Base-by-base conservation (phyloP, 2,113 vertebrate species). In the Sardina pilchardus region DNA sequence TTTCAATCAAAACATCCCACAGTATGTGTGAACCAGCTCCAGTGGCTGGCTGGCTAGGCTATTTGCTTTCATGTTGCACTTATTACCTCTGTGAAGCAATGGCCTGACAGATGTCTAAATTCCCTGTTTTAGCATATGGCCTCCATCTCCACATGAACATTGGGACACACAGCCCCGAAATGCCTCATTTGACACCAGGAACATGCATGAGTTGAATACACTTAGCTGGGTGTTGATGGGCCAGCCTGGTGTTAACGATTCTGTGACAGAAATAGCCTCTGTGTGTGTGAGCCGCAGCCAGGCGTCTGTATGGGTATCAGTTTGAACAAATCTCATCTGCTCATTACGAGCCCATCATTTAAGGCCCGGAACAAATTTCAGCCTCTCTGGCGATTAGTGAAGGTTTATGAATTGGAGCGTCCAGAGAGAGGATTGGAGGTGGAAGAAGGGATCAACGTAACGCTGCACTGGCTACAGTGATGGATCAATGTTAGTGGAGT, bases 101-200 rank as follows among this genome's bases (percentile, higher is more conserved):
- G 78, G 42, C 44, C 43, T 75, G 39, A 85, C 87, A 88, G 87
- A 86, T 86, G 87, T 48, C 86, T 82, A 30, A 17, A 75, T 84
- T 81, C 34, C 47, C 34, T 84, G 24, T 81, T 88, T 44, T 82
- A 88, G 39, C 87, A 86, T 86, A 82, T 88, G 87, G 71, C 59
- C 26, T 39, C 43, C 82, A 82, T 88, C 83, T 84, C 30, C n/a
- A 81, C 67, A 80, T n/a, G 30, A 34, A 39, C 6, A 42, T 34
- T 14, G 59, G 44, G 59, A n/a, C n/a, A n/a, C n/a, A n/a, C n/a
- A n/a, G 26, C 4, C 82, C 10, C 26, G 50, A 39, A 45, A 82
- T 71, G 63, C 59, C 19, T 82, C 56, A 86, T 75, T 75, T 75
- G 71, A 75, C 71, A 75, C 71, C 71, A 75, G 71, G 3, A 75